Percentiles rank a stretch among this genome's conserved stretches.
Conservation (phyloP, 2,888 invertebrate genomes). For the Macropis europaea region DNA sequence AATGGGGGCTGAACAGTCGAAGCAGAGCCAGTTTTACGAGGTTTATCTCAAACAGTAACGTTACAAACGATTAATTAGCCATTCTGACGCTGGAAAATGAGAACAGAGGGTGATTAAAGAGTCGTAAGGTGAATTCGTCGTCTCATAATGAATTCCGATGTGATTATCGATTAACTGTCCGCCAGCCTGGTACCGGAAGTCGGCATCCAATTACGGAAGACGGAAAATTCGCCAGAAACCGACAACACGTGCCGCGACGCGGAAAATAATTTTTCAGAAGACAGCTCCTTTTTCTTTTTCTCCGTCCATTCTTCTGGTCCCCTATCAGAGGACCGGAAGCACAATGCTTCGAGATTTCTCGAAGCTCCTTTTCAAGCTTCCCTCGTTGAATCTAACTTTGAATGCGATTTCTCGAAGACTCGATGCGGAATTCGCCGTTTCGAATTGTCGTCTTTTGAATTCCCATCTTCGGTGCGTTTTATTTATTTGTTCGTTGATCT, state of each 20-base stretch:
- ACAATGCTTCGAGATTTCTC: conserved; percentile 20
- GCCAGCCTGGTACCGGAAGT: conserved; percentile 28
- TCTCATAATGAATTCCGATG: conserved; percentile 54
- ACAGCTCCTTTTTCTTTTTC: conserved; percentile 8
- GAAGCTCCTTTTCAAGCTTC: not conserved
- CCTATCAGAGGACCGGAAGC: not conserved
- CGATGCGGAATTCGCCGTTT: not conserved
- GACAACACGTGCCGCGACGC: conserved; percentile 30
- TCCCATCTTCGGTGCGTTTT: no score
- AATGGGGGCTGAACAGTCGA: not conserved
- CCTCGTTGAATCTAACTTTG: no score
- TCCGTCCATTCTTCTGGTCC: conserved; percentile 13
- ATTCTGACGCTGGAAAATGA: conserved; percentile 5
- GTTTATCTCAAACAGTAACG: not conserved
- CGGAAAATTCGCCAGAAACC: conserved; percentile 33
- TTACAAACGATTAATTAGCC: conserved; percentile 33
- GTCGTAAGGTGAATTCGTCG: conserved; percentile 32
- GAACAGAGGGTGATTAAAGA: conserved; percentile 34
- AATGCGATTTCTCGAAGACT: not conserved
- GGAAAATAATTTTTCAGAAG: conserved; percentile 63
- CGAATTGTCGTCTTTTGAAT: no score
- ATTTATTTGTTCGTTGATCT: no score
- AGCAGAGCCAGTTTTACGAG: not conserved
- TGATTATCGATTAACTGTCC: conserved; percentile 60
- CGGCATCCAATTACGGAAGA: conserved; percentile 51